Base-by-base conservation (phyloP, 2,113 vertebrate species). In the Manacus vitellinus region DNA sequence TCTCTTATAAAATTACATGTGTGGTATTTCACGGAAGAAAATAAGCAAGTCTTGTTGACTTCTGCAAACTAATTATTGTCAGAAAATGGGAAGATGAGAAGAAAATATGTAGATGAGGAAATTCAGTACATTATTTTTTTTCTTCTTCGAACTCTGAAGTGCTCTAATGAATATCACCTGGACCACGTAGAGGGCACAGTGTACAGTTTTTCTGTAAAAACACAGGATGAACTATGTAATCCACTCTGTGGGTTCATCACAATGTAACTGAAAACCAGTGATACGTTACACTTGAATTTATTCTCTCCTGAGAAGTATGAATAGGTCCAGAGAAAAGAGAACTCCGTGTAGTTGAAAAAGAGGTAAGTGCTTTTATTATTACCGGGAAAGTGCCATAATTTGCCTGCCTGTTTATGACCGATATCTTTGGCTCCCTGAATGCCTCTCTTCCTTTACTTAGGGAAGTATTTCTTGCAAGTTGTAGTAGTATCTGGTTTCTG, bases 151-250 rank as follows among this genome's bases (percentile, higher is more conserved):
- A 88, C 39, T 86, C 89, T 67, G 46, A 79, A 86, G 51, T 4
- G 1, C 14, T 80, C 74, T 88, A 83, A 93, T 88, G 88, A 84
- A 77, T 95, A 92, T 83, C 30, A 31, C 30, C 61, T 47, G 63
- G 82, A 92, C 91, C 63, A 88, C 75, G 63, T 5, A 72, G 85
- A 88, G 67, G 78, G 65, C 88, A 88, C 6, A 4, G 6, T 58
- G 82, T 52, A 86, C 71, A 77, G 55, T 33, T 96, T 52, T 88
- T 86, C 90, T 77, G 71, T 86, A 71, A 88, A 94, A 94, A 96
- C 74, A 85, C 35, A 73, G 92, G 78, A 68, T 83, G 59, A 55
- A 74, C 89, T 79, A 77, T 78, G 67, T 59, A 79, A 93, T 84
- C 67, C 47, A 88, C 67, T 56, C 65, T 80, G 75, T 77, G 67